Base-by-base conservation (phyloP, 2,797 vertebrate genomes). In the Chelmon rostratus region DNA sequence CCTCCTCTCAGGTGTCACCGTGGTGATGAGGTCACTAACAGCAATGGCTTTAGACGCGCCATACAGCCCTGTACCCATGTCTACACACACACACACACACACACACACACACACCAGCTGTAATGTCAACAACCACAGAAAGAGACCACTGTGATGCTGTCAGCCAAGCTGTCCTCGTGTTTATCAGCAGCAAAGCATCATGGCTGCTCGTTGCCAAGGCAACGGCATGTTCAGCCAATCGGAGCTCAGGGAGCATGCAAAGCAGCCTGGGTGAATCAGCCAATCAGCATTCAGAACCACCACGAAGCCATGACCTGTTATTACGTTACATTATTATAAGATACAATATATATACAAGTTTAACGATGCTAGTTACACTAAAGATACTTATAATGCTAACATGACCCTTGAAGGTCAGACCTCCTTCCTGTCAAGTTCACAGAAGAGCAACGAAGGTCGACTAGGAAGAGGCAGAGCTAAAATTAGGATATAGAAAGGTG, bases 61-160 rank as follows among this genome's bases (percentile, higher is more conserved):
- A 71, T 98, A 98, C 88, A 98, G 95, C 83, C 96, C 97, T 38
- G 96, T 95, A 80, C 97, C 96, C 96, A 98, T 97, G 94, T 99
- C 98, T 98, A 65, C 23, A 72, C 38, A 76, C 38, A 86, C 56
- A 85, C 61, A 73, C 12, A 76, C 67, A 85, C 21, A 67, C 49
- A 81, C 52, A 75, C 58, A 84, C 44, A 67, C 44, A 79, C 52
- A 81, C 44, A 73, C 16, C 2, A 35, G 25, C 28, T 6, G 1
- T 47, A 10, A 79, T 47, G 40, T 56, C 40, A 35, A 5, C n/a
- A 35, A 25, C 5, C 31, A 69, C 10, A 35, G 21, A 21, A 6
- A 53, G 1, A 6, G 25, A 69, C 66, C 5, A 62, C 4, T 53
- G 49, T 47, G 57, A 62, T 42, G 46, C 37, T 53, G 19, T 21